A percentile compares a stretch with the other conserved stretches of the same genome.
phyloP scores from a whole-genome alignment of 64 coral and sea anemone genomes.

The Stichodactyla mertensii region DNA sequence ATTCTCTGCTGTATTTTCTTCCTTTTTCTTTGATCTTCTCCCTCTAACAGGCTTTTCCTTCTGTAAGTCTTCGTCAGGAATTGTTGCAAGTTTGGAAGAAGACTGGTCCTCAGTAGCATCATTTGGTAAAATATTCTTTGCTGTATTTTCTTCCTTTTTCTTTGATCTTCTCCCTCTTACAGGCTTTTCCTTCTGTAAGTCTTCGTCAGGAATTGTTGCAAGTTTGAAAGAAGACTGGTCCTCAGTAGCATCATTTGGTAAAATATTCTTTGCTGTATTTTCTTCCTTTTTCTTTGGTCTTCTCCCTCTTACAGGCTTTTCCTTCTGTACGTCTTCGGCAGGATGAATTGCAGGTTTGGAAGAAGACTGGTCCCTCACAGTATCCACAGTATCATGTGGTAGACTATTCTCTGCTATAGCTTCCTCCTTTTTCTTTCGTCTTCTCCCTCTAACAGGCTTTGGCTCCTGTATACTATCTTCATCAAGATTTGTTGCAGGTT shows the following conservation, averaged over 20 bases:
- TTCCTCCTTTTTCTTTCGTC: neutral
- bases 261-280: neutral
- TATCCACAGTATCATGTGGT: neutral
- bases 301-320: constrained; percentile 16
- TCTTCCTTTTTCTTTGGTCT: neutral
- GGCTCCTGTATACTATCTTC: neutral
- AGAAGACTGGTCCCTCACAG: neutral
- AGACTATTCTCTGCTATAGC: neutral
- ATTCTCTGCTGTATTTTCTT: neutral
- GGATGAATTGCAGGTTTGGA: neutral
- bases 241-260: neutral
- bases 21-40: neutral
- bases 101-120: neutral
- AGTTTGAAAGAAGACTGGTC: neutral
- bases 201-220: neutral
- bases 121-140: neutral
- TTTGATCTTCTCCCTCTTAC: neutral
- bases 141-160: neutral
- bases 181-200: neutral
- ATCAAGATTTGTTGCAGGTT: neutral
- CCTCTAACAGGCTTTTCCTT: neutral
- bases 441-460: neutral
- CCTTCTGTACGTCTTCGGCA: no score
- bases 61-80: neutral
- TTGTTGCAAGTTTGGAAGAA: neutral